A percentile compares a stretch with the other conserved stretches of the same genome.
Conservation (phyloP, 2,113 vertebrate genomes). For the Cryptotis parvus region DNA sequence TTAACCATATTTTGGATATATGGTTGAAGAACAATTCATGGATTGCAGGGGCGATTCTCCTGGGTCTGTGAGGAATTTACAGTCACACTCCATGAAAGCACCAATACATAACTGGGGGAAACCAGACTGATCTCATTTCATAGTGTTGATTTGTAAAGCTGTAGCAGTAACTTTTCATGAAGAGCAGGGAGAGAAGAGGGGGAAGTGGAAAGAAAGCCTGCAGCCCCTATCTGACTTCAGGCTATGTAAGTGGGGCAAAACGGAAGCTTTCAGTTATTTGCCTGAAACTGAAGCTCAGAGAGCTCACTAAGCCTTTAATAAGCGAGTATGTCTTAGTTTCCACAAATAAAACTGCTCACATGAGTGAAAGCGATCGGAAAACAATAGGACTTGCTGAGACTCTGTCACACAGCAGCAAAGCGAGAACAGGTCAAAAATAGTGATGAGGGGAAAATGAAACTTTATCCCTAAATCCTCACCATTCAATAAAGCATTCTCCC, state of each 20-base stretch:
- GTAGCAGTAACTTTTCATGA: no score
- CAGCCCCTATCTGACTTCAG: background rate
- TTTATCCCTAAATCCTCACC: background rate
- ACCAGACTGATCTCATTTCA: no score
- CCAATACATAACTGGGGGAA: background rate
- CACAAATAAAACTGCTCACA: background rate
- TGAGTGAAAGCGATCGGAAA: background rate
- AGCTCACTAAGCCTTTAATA: background rate
- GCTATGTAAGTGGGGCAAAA: background rate
- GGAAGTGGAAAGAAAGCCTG: background rate
- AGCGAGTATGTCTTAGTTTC: background rate
- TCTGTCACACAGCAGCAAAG: background rate
- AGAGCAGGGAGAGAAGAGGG: no score
- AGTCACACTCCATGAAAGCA: no score
- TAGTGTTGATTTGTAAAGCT: no score
- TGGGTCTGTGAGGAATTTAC: background rate
- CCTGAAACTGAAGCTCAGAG: background rate
- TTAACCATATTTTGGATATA: background rate
- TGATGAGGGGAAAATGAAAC: background rate
- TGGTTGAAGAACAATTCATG: no score
- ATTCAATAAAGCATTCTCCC: background rate
- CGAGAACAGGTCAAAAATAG: background rate
- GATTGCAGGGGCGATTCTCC: background rate
- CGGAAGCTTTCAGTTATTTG: background rate
- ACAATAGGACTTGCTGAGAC: background rate